A percentile compares a stretch with the other conserved stretches of the same genome.
phyloP scores from a whole-genome alignment of 2,113 vertebrate species.

The Zosterops lateralis region DNA sequence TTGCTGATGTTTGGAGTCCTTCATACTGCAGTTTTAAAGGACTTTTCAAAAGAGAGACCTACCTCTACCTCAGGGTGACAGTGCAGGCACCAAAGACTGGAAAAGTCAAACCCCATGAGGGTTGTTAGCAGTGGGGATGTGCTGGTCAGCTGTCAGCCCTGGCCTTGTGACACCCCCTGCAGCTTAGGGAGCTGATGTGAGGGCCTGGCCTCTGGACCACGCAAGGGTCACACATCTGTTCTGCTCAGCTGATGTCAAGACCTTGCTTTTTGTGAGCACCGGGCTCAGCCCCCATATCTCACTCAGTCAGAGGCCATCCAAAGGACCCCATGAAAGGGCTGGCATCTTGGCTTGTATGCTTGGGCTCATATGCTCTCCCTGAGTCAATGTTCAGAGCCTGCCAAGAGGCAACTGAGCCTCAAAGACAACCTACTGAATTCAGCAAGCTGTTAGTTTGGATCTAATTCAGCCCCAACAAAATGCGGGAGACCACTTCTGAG shows the following conservation, averaged over 20 bases:
- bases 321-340: not conserved
- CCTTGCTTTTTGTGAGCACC: not conserved
- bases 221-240: not conserved
- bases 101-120: fast-evolving
- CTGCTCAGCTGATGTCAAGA: not conserved
- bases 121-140: not conserved
- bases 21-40: not conserved
- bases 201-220: not conserved
- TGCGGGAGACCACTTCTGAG: not conserved
- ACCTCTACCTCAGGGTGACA: not conserved
- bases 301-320: not conserved
- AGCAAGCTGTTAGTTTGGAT: conserved; percentile 33
- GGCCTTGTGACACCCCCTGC: not conserved
- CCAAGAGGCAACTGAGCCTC: not conserved
- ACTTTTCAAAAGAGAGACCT: not conserved
- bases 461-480: conserved; percentile 19
- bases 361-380: not conserved
- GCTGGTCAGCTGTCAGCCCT: not conserved
- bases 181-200: not conserved
- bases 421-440: conserved; percentile 1
- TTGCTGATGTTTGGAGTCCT: not conserved
- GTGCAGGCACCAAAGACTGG: not conserved
- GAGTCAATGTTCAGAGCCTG: not conserved
- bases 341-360: not conserved
- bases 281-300: not conserved